phyloP scores from a whole-genome alignment of 2,888 invertebrate species.

The Escarpia spicata region DNA sequence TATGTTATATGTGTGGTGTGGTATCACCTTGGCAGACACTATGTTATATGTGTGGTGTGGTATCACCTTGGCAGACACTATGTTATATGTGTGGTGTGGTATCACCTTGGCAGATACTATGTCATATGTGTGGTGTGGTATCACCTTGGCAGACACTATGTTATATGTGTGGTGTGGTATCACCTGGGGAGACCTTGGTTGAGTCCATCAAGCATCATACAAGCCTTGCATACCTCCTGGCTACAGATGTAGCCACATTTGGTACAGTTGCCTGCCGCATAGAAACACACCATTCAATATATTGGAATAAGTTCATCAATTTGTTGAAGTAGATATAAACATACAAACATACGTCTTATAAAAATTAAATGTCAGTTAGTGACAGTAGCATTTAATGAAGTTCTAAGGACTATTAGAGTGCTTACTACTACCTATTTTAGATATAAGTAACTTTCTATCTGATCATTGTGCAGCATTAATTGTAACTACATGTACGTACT shows the following conservation, averaged over 20 bases:
- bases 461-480: too few species aligned
- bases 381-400: background rate
- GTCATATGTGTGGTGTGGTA: background rate
- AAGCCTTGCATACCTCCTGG: constrained; percentile 95
- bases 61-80: background rate
- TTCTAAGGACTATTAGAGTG: too few species aligned
- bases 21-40: constrained; percentile 73
- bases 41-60: background rate
- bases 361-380: constrained; percentile 12
- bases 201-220: constrained; percentile 91
- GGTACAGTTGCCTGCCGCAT: constrained; percentile 71
- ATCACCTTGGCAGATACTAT: constrained; percentile 73
- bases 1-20: background rate
- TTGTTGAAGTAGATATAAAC: background rate
- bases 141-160: background rate
- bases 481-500: too few species aligned
- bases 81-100: background rate
- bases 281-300: background rate
- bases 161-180: background rate
- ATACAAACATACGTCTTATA: background rate
- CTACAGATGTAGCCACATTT: constrained; percentile 88
- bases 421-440: too few species aligned
- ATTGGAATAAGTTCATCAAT: background rate
- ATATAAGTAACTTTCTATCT: too few species aligned
- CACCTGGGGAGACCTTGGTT: constrained; percentile 82